Evolutionary conservation across 2,888 invertebrate genomes (phyloP), one percentile per base, ranked within the genome.

Genomic region (Cenopis cana): DNA sequence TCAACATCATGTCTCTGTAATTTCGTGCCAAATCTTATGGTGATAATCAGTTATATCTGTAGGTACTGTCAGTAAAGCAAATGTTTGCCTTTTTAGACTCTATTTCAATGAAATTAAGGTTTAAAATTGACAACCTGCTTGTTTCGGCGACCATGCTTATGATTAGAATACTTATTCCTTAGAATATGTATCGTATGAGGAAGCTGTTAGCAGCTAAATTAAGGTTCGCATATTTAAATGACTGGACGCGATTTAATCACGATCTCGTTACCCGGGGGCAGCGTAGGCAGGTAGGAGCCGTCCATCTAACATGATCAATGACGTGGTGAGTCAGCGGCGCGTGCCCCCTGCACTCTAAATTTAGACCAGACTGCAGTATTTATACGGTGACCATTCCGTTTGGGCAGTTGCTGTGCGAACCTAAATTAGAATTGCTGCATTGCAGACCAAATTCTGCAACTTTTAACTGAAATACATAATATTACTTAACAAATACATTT

Each of bases 311-410:
- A 75, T 80, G 77, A 81, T 81, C 78, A 81, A 80, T 80, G 81
- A 76, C 80, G 78, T 76, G 57, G 77, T 87, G 87, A 88, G 79
- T 88, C 87, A 87, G 80, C 78, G 75, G 68, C 80, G 83, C 85
- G 79, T 85, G 86, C 79, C 76, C 78, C 81, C 79, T 80, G 81
- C 57, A 82, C 76, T 80, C 86, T 87, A 87, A 85, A 86, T 85
- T 84, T 86, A 87, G 85, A 79, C 76, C 69, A 73, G 64, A 73
- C 60, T 69, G 60, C 50, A 69, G 64, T 72, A 62, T 73, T 73
- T 69, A 69, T 73, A 71, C 46, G 54, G 36, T 60, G 46, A 65
- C 65, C 54, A 70, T 59, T 65, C 52, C 33, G 54, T 70, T 69
- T 65, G n/a, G 52, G 50, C 38, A 57, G 64, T 60, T 52, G 24